Base-by-base conservation (phyloP, 2,113 vertebrate genomes). In the Benitochromis conjunctus region DNA sequence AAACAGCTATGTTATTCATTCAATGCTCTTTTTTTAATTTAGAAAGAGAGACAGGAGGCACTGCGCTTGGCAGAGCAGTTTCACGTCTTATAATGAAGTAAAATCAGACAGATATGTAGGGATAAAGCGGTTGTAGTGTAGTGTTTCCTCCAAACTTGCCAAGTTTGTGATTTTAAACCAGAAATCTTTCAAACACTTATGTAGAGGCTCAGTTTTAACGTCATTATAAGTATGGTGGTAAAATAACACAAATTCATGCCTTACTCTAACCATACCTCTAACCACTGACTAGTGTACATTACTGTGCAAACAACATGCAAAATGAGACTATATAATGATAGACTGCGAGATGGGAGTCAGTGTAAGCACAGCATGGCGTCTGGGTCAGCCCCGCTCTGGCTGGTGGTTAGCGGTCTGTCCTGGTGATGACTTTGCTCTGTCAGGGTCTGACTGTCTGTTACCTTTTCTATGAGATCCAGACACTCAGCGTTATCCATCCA, bases 401-500 rank as follows among this genome's bases (percentile, higher is more conserved):
- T 87, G 87, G 90, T 26, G 94, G 93, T 95, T 85, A 62, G 94
- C 7, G 89, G 91, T 85, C 34, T 11, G 78, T 85, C 81, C 82
- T 43, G 56, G 77, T 80, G 85, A 89, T 66, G 84, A 87, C 60
- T 90, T 34, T 62, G 82, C 83, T 88, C 66, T 71, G n/a, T 88
- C 57, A 12, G 64, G 86, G 48, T 80, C 66, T 64, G 74, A 60
- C 69, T 57, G 60, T 55, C 81, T 80, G 84, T 91, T 92, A 98
- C 98, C 97, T 98, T 98, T 90, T 98, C 98, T 19, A 98, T 97
- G 87, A 98, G 97, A 94, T 98, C 98, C 96, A 98, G 94, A 93
- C 98, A 98, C 88, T 98, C 98, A 8, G 97, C 98, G 18, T 98
- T 98, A 95, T 98, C 98, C 98, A 98, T 98, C 98, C 98, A 98